A percentile compares a stretch with the other conserved stretches of the same genome.
Evolutionary conservation across 1,140 invertebrate genomes (phyloP).

Genomic region (Heliconius congener): DNA sequence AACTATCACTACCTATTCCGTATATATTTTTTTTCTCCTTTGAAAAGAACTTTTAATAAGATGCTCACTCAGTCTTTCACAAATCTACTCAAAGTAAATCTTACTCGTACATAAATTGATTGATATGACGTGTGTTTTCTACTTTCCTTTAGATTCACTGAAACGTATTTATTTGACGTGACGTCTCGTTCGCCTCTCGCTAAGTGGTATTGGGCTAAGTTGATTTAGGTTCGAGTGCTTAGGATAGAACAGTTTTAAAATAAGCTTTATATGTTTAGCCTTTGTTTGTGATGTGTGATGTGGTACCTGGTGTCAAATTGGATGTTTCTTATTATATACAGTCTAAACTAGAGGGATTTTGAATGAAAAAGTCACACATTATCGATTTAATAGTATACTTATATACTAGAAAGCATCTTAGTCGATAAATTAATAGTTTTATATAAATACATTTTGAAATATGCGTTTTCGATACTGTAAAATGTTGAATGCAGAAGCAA

Average conservation of each 20-base stretch:
- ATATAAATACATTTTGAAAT: background rate
- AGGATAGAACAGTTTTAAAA: background rate
- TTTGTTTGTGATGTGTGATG: background rate
- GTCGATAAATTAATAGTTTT: background rate
- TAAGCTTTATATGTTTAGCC: background rate
- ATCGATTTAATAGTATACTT: too few relatives aligned
- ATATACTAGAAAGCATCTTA: too few relatives aligned
- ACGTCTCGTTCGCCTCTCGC: background rate
- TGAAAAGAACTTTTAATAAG: constrained; percentile 8
- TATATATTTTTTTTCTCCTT: background rate
- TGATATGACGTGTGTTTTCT: constrained; percentile 6
- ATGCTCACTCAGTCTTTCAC: background rate
- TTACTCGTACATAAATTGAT: constrained; percentile 7
- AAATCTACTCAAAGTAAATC: constrained; percentile 4
- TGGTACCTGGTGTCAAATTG: background rate
- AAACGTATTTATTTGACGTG: constrained; percentile 19
- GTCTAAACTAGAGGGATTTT: too few relatives aligned
- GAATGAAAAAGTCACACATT: too few relatives aligned
- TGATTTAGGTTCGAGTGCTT: constrained; percentile 26
- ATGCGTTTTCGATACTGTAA: background rate
- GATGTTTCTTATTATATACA: background rate
- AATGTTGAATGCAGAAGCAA: background rate
- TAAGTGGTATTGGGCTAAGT: constrained; percentile 21
- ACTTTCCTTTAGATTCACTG: constrained; percentile 15
- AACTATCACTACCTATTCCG: background rate